A percentile compares a stretch with the other conserved stretches of the same genome.
phyloP scores from a whole-genome alignment of 2,113 vertebrate species.

The Etheostoma spectabile region DNA sequence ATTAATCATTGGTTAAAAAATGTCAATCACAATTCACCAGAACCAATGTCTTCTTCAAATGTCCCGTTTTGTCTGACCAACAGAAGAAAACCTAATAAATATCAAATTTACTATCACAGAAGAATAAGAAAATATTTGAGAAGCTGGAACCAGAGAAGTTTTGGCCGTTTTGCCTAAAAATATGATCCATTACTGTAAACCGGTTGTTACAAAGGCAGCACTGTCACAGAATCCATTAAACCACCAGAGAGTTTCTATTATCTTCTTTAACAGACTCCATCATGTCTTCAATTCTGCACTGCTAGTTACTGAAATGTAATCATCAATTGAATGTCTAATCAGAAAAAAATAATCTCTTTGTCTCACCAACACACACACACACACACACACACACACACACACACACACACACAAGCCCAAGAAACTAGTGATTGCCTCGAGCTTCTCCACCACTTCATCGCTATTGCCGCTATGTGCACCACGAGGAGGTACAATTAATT shows the following conservation, averaged over 20 bases:
- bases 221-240: conserved; percentile 35
- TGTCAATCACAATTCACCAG: neutral
- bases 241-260: conserved; percentile 45
- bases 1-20: neutral
- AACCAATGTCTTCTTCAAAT: neutral
- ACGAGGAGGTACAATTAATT: conserved; percentile 71
- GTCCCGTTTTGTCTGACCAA: neutral
- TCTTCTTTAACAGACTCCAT: conserved; percentile 47
- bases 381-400: conserved; percentile 15
- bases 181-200: conserved; percentile 3
- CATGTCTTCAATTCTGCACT: conserved; percentile 51
- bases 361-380: conserved; percentile 45
- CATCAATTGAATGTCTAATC: conserved; percentile 73
- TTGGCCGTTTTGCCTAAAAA: neutral
- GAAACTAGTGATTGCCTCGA: conserved; percentile 57
- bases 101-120: neutral
- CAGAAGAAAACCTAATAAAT: neutral
- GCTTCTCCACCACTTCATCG: conserved; percentile 43
- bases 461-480: conserved; percentile 46
- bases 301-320: conserved; percentile 44
- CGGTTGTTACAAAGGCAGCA: conserved; percentile 12
- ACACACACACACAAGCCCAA: conserved; percentile 30
- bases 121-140: neutral
- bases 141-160: neutral
- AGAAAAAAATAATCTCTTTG: conserved; percentile 71